phyloP scores from a whole-genome alignment of 2,888 invertebrate genomes.

The Periphyllus acericola region DNA sequence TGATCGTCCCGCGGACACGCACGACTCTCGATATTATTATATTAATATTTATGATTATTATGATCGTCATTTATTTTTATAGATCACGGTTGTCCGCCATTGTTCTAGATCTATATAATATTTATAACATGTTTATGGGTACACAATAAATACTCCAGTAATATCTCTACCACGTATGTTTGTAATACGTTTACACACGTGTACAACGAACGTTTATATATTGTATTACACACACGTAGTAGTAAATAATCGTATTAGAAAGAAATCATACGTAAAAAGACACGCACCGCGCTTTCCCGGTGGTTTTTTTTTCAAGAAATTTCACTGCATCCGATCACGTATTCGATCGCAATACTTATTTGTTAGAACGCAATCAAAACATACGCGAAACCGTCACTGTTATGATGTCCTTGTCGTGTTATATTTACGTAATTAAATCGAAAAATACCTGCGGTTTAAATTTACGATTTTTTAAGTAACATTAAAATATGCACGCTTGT shows the following conservation, averaged over 20 bases:
- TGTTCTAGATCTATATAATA: slow-evolving; percentile 27
- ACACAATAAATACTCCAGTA: no score
- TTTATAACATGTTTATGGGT: neutral
- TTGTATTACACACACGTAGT: neutral
- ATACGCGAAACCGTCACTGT: neutral
- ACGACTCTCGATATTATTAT: slow-evolving; percentile 42
- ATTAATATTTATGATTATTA: slow-evolving; percentile 18
- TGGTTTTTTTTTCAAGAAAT: neutral
- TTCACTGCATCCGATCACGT: slow-evolving; percentile 14
- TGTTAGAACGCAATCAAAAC: neutral
- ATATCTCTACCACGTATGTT: neutral
- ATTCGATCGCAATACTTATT: neutral
- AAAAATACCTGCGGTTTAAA: neutral
- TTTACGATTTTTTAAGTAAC: neutral
- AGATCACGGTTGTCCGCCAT: slow-evolving; percentile 34
- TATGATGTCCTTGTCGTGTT: neutral
- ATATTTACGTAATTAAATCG: neutral
- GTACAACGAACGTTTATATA: neutral
- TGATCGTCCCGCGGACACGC: slow-evolving; percentile 44
- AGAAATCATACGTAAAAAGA: neutral
- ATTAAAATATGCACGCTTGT: neutral
- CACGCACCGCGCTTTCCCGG: neutral
- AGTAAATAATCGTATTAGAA: neutral
- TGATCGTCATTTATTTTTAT: slow-evolving; percentile 17
- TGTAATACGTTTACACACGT: neutral